These are phyloP conservation scores for Poecilia picta DNA, from an alignment of 2,797 vertebrate species.

Conservation along the genomic window DNA sequence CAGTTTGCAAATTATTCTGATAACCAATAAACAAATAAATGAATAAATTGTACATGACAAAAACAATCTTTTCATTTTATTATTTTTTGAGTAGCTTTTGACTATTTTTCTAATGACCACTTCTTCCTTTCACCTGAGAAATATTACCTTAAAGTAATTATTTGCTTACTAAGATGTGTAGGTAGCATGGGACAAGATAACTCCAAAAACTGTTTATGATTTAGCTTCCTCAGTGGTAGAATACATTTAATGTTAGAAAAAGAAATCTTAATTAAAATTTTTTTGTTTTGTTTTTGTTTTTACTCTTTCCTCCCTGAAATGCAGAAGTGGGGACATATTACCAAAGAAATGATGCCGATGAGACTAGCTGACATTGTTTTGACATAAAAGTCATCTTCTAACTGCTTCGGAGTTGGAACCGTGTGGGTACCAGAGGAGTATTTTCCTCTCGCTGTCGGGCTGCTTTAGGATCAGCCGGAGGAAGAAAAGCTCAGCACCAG, in stretches of 20 bases:
- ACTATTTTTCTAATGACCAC: not conserved
- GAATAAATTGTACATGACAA: too few relatives aligned
- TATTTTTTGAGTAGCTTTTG: not conserved
- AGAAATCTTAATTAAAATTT: not conserved
- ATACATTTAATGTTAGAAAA: not conserved
- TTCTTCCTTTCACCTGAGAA: not conserved
- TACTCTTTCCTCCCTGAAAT: not conserved
- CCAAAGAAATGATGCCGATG: not conserved
- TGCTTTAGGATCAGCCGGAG: constrained; percentile 6
- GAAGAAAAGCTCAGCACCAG: constrained; percentile 1
- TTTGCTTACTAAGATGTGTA: not conserved
- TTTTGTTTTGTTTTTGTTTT: not conserved
- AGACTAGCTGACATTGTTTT: not conserved
- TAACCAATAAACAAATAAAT: too few relatives aligned
- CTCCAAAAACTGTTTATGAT: not conserved
- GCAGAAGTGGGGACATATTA: not conserved
- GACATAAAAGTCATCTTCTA: not conserved
- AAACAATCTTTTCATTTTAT: not conserved
- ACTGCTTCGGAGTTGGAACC: not conserved
- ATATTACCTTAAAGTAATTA: not conserved
- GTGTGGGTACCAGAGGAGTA: not conserved
- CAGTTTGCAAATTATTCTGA: too few relatives aligned
- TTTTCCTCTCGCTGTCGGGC: not conserved
- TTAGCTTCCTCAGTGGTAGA: not conserved
- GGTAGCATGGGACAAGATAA: not conserved